A percentile compares a stretch with the other conserved stretches of the same genome.
These are phyloP conservation scores for Cyclophora punctaria DNA, from an alignment of 2,888 invertebrate genomes.

Conservation along the genomic window DNA sequence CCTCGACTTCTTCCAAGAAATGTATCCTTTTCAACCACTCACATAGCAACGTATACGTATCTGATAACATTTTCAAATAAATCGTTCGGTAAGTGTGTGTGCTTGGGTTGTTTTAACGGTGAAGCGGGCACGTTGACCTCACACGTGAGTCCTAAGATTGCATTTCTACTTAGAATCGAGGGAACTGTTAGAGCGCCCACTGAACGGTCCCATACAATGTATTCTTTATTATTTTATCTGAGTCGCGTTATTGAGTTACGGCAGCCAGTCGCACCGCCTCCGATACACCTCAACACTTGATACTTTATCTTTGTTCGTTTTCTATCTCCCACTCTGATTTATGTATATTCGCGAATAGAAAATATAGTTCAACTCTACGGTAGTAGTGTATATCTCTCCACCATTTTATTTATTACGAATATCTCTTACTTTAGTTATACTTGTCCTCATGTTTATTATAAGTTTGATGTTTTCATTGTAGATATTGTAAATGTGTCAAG, in stretches of 20 bases:
- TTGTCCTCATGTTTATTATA: slow-evolving; percentile 15
- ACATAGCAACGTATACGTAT: slow-evolving; percentile 3
- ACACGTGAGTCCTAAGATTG: slow-evolving; percentile 31
- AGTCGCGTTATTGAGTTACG: slow-evolving; percentile 33
- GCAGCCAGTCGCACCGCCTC: slow-evolving; percentile 29
- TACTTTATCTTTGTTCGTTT: slow-evolving; percentile 36
- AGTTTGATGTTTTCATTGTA: slow-evolving; percentile 6
- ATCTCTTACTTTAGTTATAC: slow-evolving; percentile 3
- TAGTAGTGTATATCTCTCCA: no score
- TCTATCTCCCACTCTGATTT: slow-evolving; percentile 29
- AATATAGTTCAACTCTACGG: slow-evolving; percentile 20
- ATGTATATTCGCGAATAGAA: slow-evolving; percentile 22
- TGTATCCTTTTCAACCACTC: slow-evolving; percentile 88
- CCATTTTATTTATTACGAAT: slow-evolving; percentile 17
- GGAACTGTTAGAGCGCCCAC: slow-evolving; percentile 24
- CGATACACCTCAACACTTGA: slow-evolving; percentile 25
- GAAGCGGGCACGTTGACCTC: slow-evolving; percentile 38
- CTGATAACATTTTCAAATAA: slow-evolving; percentile 24
- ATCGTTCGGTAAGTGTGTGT: slow-evolving; percentile 27
- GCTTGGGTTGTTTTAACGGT: slow-evolving; percentile 33
- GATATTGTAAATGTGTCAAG: slow-evolving; percentile 14
- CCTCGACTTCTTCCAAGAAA: slow-evolving; percentile 99
- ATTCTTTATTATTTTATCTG: slow-evolving; percentile 29
- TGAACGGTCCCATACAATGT: slow-evolving; percentile 21
- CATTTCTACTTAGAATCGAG: slow-evolving; percentile 30